Evolutionary conservation across 1,140 invertebrate genomes (phyloP), one percentile per base, ranked within the genome.

Genomic region (Drosophila kurseongensis): DNA sequence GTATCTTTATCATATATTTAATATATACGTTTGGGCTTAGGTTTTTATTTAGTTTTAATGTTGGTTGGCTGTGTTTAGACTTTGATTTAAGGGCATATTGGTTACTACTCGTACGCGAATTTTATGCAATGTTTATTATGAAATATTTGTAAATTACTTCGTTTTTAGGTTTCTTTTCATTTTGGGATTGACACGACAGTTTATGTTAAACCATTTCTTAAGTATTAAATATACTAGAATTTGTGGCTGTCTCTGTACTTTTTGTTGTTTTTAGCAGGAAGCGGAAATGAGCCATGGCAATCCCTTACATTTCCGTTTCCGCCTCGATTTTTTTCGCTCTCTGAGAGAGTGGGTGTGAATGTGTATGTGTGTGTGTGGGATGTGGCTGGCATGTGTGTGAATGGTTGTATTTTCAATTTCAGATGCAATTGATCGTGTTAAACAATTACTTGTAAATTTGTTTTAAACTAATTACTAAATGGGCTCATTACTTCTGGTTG

Each of bases 381-480:
- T 62, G 56, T 44, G 18, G 54, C 23, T 67, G 56, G 55, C 32
- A 40, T 56, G 45, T 40, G 27, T 38, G 35, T 48, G 50, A 60
- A 42, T 55, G 44, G 32, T 51, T 42, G 50, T 27, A 47, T 38
- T 80, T 40, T 47, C 41, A 73, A 78, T 41, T 44, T 72, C 54
- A 42, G 61, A 58, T 75, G 44, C 57, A 80, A 85, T 75, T 69
- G 77, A 84, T 84, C 76, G 66, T 69, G 71, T 80, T 84, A 80
- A 86, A 85, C 82, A 85, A 86, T 85, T 89, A 80, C 66, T 80
- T 89, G 80, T 88, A 88, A 88, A 88, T 88, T 88, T 88, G 84
- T 80, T 89, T 88, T 88, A 88, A 88, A 89, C 84, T 88, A 88
- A 89, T 88, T 80, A 80, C 84, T 88, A 88, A 89, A 80, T 89